Percentiles rank a stretch among this genome's conserved stretches.
These are phyloP conservation scores for Xylocampa areola DNA, from an alignment of 2,888 invertebrate genomes.

Conservation along the genomic window DNA sequence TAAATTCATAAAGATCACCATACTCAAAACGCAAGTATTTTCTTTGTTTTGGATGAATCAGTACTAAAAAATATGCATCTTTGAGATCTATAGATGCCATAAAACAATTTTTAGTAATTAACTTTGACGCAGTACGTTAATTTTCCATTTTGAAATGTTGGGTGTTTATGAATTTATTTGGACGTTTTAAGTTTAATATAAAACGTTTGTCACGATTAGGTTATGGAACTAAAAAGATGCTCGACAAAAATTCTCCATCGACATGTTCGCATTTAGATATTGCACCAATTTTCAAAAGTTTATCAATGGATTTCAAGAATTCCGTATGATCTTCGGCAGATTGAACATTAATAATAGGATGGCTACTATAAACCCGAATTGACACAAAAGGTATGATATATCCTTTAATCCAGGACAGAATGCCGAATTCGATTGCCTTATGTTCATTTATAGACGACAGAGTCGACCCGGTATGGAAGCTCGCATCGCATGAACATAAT, in stretches of 20 bases:
- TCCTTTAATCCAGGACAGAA: slow-evolving; percentile 7
- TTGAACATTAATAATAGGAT: not conserved
- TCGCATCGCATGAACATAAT: not conserved
- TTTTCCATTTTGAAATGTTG: slow-evolving; percentile 27
- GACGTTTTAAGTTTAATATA: slow-evolving; percentile 1
- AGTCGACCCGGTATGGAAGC: not conserved
- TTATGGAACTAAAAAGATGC: not conserved
- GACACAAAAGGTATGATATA: slow-evolving; percentile 9
- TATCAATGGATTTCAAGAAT: not conserved
- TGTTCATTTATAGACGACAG: too few relatives aligned
- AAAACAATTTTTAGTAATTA: not conserved
- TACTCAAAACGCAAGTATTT: slow-evolving; percentile 1
- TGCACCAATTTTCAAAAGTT: not conserved
- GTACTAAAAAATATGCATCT: too few relatives aligned
- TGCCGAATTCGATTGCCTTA: too few relatives aligned
- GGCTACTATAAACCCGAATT: not conserved
- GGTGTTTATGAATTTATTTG: slow-evolving; percentile 8
- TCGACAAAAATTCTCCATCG: not conserved
- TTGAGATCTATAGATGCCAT: too few relatives aligned
- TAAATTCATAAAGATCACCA: not conserved
- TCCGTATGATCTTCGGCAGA: not conserved
- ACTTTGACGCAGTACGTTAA: slow-evolving; percentile 9
- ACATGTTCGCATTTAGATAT: not conserved
- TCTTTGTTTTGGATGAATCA: not conserved
- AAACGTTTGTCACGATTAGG: too few relatives aligned